Evolutionary conservation across 2,113 vertebrate species (phyloP).

Genomic region (Pedionomus torquatus): DNA sequence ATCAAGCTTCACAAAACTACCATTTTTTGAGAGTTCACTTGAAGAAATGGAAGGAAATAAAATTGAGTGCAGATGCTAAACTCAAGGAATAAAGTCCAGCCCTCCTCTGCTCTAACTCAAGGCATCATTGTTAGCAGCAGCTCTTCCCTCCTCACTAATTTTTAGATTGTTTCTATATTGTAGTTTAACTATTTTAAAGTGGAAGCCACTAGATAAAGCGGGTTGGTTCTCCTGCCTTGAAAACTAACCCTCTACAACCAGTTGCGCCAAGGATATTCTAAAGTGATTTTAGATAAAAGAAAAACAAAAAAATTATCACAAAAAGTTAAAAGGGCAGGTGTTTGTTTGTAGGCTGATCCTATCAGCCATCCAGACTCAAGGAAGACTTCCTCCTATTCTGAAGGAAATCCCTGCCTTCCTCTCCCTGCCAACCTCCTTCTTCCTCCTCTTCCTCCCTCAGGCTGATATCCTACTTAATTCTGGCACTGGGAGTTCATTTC

Average conservation of each 20-base stretch:
- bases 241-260: background rate
- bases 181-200: background rate
- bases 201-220: background rate
- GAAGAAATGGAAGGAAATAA: constrained; percentile 54
- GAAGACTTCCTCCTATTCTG: background rate
- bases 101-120: constrained; percentile 13
- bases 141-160: constrained; percentile 9
- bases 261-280: fast-evolving
- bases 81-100: constrained; percentile 34
- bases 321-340: background rate
- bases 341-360: background rate
- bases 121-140: background rate
- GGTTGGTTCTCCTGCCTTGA: background rate
- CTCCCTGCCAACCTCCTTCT: background rate
- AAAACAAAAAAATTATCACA: background rate
- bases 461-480: background rate
- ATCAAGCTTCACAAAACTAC: constrained; percentile 49
- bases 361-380: background rate
- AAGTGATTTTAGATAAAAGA: background rate
- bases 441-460: background rate
- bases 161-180: background rate
- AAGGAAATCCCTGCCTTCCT: background rate
- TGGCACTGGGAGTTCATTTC: background rate
- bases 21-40: constrained; percentile 26
- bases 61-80: background rate